These are phyloP conservation scores for Epirrhoe tristata DNA, from an alignment of 2,888 invertebrate species.

Conservation along the genomic window DNA sequence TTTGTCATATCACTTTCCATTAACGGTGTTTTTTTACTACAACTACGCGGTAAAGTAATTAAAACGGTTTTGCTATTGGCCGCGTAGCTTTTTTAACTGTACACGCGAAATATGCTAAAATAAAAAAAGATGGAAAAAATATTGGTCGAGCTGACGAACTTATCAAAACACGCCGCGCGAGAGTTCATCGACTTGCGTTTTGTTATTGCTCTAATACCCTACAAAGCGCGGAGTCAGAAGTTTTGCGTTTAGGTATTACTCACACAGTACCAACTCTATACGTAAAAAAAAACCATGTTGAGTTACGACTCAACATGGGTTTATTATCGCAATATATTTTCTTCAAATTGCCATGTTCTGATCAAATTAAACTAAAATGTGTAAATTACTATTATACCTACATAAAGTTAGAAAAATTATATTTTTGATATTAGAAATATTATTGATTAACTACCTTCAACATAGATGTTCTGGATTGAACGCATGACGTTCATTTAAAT, in stretches of 20 bases:
- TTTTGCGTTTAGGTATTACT: slow-evolving; percentile 1
- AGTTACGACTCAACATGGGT: no score
- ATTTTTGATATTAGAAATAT: no score
- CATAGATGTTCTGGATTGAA: no score
- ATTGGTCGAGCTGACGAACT: slow-evolving; percentile 74
- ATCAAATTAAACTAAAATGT: no score
- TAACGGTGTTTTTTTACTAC: slow-evolving; percentile 77
- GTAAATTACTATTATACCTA: no score
- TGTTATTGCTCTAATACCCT: slow-evolving; percentile 41
- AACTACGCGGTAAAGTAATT: slow-evolving; percentile 78
- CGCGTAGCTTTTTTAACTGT: slow-evolving; percentile 74
- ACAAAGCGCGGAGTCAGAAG: not conserved
- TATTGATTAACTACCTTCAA: no score
- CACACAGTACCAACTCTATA: not conserved
- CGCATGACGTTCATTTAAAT: no score
- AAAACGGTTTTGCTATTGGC: slow-evolving; percentile 75
- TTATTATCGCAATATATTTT: no score
- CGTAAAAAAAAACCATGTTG: no score
- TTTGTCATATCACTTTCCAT: slow-evolving; percentile 76
- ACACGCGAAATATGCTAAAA: slow-evolving; percentile 53
- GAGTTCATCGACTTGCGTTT: slow-evolving; percentile 63
- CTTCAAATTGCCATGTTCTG: no score
- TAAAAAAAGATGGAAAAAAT: slow-evolving; percentile 59
- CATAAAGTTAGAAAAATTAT: no score
- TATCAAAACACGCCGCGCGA: slow-evolving; percentile 70